A percentile compares a stretch with the other conserved stretches of the same genome.
These are phyloP conservation scores for Montipora efflorescens DNA, from an alignment of 64 coral and sea anemone genomes.

Conservation along the genomic window DNA sequence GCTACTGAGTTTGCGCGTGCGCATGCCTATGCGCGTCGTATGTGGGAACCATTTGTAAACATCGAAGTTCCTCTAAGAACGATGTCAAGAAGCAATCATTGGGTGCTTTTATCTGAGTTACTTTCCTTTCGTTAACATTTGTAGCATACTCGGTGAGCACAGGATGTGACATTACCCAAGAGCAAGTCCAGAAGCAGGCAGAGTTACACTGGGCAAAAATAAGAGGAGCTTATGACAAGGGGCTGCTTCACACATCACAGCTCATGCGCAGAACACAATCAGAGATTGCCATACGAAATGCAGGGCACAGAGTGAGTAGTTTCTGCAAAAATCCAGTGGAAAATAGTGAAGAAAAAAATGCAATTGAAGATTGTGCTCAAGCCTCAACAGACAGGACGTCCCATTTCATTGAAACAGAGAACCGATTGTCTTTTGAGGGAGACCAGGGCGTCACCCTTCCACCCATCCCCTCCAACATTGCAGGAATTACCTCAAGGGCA, in stretches of 20 bases:
- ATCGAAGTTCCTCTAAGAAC: too few species aligned
- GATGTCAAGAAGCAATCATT: too few species aligned
- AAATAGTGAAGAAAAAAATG: background rate
- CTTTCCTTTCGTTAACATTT: background rate
- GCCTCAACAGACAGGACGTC: background rate
- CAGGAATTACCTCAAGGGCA: background rate
- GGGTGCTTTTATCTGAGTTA: background rate
- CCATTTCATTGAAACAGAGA: background rate
- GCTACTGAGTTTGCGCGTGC: too few species aligned
- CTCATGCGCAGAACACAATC: background rate
- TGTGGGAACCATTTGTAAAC: too few species aligned
- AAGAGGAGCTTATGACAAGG: background rate
- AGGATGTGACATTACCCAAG: constrained; percentile 7
- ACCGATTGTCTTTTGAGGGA: background rate
- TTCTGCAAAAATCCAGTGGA: constrained; percentile 6
- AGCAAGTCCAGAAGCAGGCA: background rate
- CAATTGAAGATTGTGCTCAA: background rate
- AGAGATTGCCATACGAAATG: background rate
- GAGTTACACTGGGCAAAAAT: constrained; percentile 26
- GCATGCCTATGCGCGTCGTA: too few species aligned
- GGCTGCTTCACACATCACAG: background rate
- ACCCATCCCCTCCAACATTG: background rate
- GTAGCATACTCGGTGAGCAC: background rate
- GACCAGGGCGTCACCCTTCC: background rate
- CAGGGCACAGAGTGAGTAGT: background rate